These are phyloP conservation scores for Lordiphosa andalusiaca DNA, from an alignment of 2,888 invertebrate species.

Conservation along the genomic window DNA sequence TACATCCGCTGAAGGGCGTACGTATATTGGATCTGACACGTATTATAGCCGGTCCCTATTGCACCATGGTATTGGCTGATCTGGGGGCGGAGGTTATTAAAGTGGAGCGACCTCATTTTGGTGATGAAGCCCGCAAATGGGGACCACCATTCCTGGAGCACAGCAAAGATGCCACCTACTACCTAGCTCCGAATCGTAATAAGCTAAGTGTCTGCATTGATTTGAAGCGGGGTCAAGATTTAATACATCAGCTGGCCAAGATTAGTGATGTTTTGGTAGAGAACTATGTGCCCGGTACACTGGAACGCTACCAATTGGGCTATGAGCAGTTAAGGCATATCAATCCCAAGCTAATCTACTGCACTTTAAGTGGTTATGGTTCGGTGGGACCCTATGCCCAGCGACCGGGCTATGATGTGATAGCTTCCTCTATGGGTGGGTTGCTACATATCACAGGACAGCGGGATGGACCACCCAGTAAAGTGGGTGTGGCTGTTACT, in stretches of 20 bases:
- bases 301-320: conserved; percentile 88
- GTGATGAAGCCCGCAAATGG: conserved; percentile 96
- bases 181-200: conserved; percentile 93
- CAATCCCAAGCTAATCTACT: conserved; percentile 92
- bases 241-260: conserved; percentile 87
- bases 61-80: conserved; percentile 96
- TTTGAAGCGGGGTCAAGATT: conserved; percentile 86
- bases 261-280: conserved; percentile 94
- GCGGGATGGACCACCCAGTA: conserved; percentile 90
- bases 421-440: conserved; percentile 96
- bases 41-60: conserved; percentile 96
- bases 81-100: conserved; percentile 96
- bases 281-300: conserved; percentile 95
- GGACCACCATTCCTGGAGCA: conserved; percentile 91
- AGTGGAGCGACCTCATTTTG: conserved; percentile 92
- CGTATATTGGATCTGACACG: conserved; percentile 90
- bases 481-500: conserved; percentile 95
- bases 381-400: conserved; percentile 90
- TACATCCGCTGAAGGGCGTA: conserved; percentile 86
- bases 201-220: conserved; percentile 95
- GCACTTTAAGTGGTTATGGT: conserved; percentile 96
- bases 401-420: conserved; percentile 97
- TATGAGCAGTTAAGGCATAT: conserved; percentile 86
- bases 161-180: conserved; percentile 89
- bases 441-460: conserved; percentile 94